These are phyloP conservation scores for Hyalella azteca DNA, from an alignment of 2,888 invertebrate genomes.

Conservation along the genomic window DNA sequence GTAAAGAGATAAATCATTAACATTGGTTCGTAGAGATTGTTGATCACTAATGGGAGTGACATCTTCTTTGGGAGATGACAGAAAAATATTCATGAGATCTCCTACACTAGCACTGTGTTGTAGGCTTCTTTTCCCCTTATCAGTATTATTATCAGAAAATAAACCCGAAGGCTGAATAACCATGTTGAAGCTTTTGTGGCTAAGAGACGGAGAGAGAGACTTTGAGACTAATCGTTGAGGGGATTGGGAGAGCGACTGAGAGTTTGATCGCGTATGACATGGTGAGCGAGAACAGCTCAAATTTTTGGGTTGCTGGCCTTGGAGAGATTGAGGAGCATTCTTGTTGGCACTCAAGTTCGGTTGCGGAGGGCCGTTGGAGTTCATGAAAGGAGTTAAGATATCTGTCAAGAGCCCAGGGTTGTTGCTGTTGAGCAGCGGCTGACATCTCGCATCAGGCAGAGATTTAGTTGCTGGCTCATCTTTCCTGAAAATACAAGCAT, in stretches of 20 bases:
- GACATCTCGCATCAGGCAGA: slow-evolving; percentile 4
- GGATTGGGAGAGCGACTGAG: slow-evolving; percentile 1
- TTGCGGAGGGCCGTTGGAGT: not conserved
- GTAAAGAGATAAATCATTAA: not conserved
- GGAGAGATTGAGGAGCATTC: not conserved
- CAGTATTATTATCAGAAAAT: slow-evolving; percentile 16
- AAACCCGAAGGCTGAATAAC: slow-evolving; percentile 14
- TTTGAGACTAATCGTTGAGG: slow-evolving; percentile 8
- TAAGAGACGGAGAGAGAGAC: slow-evolving; percentile 16
- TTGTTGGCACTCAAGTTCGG: not conserved
- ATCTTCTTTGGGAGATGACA: not conserved
- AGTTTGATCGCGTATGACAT: not conserved
- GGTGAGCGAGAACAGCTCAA: not conserved
- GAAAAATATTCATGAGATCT: not conserved
- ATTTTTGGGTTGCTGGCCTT: not conserved
- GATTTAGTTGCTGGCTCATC: not conserved
- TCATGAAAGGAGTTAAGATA: slow-evolving; percentile 4
- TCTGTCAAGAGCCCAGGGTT: slow-evolving; percentile 11
- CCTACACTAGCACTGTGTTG: not conserved
- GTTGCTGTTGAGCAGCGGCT: not conserved
- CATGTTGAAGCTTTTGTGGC: slow-evolving; percentile 3
- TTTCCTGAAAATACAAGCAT: not conserved
- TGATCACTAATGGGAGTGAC: not conserved
- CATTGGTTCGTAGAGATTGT: not conserved
- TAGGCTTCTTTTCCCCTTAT: not conserved